Evolutionary conservation across 2,113 vertebrate genomes (phyloP), one percentile per base, ranked within the genome.

Genomic region (Cephalopholis sonnerati): DNA sequence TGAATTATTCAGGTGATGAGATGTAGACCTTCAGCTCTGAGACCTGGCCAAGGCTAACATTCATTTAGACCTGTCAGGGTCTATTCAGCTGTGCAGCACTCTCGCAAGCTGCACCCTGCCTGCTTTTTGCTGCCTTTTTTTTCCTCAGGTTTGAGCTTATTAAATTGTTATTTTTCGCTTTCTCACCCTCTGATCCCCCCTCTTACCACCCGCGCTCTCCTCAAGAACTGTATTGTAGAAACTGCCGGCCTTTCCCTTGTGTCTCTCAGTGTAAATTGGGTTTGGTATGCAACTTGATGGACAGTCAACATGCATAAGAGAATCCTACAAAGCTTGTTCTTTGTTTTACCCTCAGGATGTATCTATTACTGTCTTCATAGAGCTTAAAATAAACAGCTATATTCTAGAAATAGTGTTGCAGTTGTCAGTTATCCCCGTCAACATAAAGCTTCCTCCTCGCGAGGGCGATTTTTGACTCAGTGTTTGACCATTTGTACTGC

Each of bases 1-100:
- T 93, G 84, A 94, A 93, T 89, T 90, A 93, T 93, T 93, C 85
- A 93, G 75, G 83, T 88, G 89, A 92, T 87, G 87, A 90, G 89
- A 93, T 91, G 88, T 89, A 91, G 90, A 91, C 91, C 90, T 89
- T 92, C 81, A 89, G 83, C 86, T 81, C 65, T 39, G 84, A 92
- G 88, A 82, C 83, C 75, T 48, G 68, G 71, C 87, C 90, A 87
- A 86, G 90, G 87, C 91, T 91, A 91, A 92, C 88, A 87, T 89
- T 91, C 85, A 92, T 93, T 93, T 88, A 84, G 76, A 90, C 55
- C 90, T 92, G 91, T 91, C 91, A 85, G 80, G 16, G 11, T 85
- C 79, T 41, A 81, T 88, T 83, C 87, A 80, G 81, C 87, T 75
- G 46, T 84, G 81, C 86, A 79, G 77, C 76, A 6, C 80, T 77